These are phyloP conservation scores for Pan troglodytes DNA, from an alignment of 2,113 vertebrate genomes.

Conservation along the genomic window NHGRI_mPanTro3-v2.1_pri NC_072398.2:82116501-82117000, in stretches of 20 bases:
- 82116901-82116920: background rate
- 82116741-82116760: conserved; percentile 86
- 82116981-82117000: background rate
- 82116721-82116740: conserved; percentile 76
- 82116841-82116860: background rate
- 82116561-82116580: conserved; percentile 84
- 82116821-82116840: background rate
- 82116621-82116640: background rate
- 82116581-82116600: conserved; percentile 74
- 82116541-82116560: conserved; percentile 79
- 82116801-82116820: background rate
- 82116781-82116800: conserved; percentile 73
- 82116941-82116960: background rate
- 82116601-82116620: conserved; percentile 74
- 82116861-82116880: background rate
- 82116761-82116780: conserved; percentile 80
- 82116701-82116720: background rate
- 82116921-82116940: background rate
- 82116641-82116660: background rate
- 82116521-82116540: conserved; percentile 84
- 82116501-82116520: conserved; percentile 80
- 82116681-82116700: accelerated
- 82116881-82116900: background rate
- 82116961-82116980: background rate
- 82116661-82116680: background rate